Evolutionary conservation across 2,888 invertebrate species (phyloP).

Genomic region (Pristionchus exspectatus): DNA sequence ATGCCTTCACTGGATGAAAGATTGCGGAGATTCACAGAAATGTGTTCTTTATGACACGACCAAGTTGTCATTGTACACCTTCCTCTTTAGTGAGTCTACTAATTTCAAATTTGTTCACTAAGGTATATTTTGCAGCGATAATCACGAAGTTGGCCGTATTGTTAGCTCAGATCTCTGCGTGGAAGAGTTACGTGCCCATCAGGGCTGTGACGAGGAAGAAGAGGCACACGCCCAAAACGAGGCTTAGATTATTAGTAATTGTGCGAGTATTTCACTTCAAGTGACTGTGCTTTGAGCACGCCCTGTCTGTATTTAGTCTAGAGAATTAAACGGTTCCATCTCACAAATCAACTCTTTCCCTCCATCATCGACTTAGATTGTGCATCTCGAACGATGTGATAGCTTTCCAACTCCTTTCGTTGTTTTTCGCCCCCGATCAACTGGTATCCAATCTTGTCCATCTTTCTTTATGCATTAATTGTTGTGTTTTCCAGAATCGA

Average conservation of each 20-base stretch:
- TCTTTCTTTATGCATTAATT: slow-evolving; percentile 15
- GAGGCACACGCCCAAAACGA: not conserved
- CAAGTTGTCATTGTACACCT: slow-evolving; percentile 62
- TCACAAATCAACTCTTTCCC: slow-evolving; percentile 13
- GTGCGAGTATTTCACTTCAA: not conserved
- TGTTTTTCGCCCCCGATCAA: not conserved
- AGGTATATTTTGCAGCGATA: slow-evolving; percentile 29
- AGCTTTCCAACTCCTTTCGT: slow-evolving; percentile 25
- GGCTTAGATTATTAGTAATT: not conserved
- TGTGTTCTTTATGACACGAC: slow-evolving; percentile 66
- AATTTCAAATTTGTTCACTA: not conserved
- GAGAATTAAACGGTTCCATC: not conserved
- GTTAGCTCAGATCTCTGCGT: slow-evolving; percentile 16
- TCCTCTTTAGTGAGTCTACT: slow-evolving; percentile 62
- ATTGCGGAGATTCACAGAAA: slow-evolving; percentile 63
- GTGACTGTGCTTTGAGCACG: slow-evolving; percentile 30
- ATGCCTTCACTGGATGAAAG: slow-evolving; percentile 63
- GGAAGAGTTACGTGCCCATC: slow-evolving; percentile 42
- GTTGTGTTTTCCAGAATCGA: slow-evolving; percentile 3
- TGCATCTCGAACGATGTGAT: slow-evolving; percentile 40
- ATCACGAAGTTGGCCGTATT: slow-evolving; percentile 36
- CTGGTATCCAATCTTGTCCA: slow-evolving; percentile 21
- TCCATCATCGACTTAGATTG: slow-evolving; percentile 26
- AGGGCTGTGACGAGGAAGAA: slow-evolving; percentile 12
- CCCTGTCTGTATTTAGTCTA: slow-evolving; percentile 10